Evolutionary conservation across 1,140 invertebrate genomes (phyloP).

Genomic region (Drosophila orosa): DNA sequence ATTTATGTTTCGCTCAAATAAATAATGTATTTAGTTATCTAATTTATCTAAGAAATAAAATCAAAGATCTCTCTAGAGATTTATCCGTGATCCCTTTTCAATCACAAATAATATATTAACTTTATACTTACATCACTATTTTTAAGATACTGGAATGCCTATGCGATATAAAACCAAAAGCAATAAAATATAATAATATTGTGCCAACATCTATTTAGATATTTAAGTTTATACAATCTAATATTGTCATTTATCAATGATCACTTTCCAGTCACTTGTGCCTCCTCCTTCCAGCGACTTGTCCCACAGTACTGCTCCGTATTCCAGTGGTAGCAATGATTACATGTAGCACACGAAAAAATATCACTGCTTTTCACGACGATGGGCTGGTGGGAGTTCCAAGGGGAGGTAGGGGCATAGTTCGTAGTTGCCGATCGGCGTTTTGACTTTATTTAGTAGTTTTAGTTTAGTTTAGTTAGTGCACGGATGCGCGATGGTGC

Average conservation of each 20-base stretch:
- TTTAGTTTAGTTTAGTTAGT: slow-evolving; percentile 42
- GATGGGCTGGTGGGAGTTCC: slow-evolving; percentile 9
- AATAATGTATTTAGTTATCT: background rate
- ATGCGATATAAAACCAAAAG: no score
- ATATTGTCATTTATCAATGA: no score
- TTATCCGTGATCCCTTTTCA: no score
- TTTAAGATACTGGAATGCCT: no score
- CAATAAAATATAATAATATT: background rate
- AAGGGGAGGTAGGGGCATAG: slow-evolving; percentile 27
- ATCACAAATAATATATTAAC: no score
- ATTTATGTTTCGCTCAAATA: no score
- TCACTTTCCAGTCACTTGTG: background rate
- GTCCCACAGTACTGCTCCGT: slow-evolving; percentile 30
- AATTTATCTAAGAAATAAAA: background rate
- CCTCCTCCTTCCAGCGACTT: background rate
- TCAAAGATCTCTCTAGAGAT: no score
- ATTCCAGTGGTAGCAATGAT: slow-evolving; percentile 19
- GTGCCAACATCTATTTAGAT: background rate
- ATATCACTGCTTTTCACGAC: slow-evolving; percentile 33
- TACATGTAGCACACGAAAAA: slow-evolving; percentile 23
- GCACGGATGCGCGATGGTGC: slow-evolving; percentile 27
- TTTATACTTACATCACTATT: no score
- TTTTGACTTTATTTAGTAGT: slow-evolving; percentile 50
- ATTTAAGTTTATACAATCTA: no score
- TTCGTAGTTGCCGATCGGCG: slow-evolving; percentile 72